Percentiles rank a stretch among this genome's conserved stretches.
Conservation (phyloP, 2,888 invertebrate genomes). For the Heteromurus nitidus region DNA sequence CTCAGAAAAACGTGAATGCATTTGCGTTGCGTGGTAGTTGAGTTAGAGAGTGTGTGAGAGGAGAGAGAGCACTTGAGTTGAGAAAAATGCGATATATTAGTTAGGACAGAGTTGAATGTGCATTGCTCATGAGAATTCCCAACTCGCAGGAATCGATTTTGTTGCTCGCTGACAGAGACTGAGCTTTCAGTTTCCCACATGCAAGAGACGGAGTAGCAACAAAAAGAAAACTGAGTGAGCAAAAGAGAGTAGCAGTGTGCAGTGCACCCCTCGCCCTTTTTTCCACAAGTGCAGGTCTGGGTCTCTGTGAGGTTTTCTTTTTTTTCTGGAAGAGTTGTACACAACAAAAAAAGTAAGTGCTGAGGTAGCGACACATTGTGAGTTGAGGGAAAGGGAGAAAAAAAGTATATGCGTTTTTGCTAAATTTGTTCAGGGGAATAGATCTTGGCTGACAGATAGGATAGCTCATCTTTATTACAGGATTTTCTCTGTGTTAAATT, state of each 20-base stretch:
- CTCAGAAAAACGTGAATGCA: too few species aligned
- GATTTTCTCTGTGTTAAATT: not conserved
- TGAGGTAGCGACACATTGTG: not conserved
- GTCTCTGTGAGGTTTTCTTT: too few species aligned
- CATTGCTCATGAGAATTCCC: constrained; percentile 60
- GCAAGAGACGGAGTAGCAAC: constrained; percentile 39
- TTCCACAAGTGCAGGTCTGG: not conserved
- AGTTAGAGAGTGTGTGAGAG: too few species aligned
- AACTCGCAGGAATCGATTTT: constrained; percentile 53
- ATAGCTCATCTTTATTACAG: not conserved
- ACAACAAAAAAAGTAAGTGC: not conserved
- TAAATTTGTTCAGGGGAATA: constrained; percentile 19
- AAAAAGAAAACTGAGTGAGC: too few species aligned
- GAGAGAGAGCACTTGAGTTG: too few species aligned
- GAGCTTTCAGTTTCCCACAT: constrained; percentile 34
- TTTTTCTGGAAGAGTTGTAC: too few species aligned
- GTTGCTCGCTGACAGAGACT: constrained; percentile 17
- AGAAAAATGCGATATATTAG: too few species aligned
- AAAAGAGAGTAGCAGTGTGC: too few species aligned
- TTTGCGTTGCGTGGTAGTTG: constrained; percentile 29
- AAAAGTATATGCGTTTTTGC: constrained; percentile 2
- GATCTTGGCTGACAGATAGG: not conserved
- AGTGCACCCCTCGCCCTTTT: constrained; percentile 21
- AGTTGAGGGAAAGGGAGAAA: not conserved
- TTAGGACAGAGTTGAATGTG: too few species aligned